A percentile compares a stretch with the other conserved stretches of the same genome.
These are phyloP conservation scores for Microctonus brassicae DNA, from an alignment of 2,888 invertebrate species.

Conservation along the genomic window DNA sequence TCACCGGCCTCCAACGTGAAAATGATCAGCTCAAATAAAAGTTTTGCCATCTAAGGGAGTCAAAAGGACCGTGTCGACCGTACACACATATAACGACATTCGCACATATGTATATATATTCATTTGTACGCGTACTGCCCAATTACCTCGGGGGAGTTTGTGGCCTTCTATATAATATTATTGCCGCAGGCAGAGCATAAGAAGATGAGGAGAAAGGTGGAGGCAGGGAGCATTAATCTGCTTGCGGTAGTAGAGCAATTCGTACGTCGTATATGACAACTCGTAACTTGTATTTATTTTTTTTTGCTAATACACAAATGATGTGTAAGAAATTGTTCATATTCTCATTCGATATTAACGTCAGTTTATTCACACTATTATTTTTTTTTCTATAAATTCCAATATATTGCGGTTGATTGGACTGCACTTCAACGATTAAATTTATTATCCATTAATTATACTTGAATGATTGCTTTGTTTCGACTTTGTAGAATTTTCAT, in stretches of 20 bases:
- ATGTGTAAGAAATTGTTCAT: no score
- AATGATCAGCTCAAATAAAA: conserved; percentile 58
- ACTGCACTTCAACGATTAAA: no score
- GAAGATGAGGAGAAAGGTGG: neutral
- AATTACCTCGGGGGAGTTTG: conserved; percentile 23
- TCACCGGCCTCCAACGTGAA: conserved; percentile 50
- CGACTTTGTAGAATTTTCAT: no score
- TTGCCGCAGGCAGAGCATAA: conserved; percentile 11
- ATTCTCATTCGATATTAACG: no score
- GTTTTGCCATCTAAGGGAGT: conserved; percentile 62
- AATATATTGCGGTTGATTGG: no score
- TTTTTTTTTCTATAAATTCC: no score
- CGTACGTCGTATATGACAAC: neutral
- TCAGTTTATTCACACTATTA: no score
- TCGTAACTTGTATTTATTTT: neutral
- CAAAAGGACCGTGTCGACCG: conserved; percentile 47
- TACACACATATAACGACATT: conserved; percentile 28
- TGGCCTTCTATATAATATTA: conserved; percentile 16
- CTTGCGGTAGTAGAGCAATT: neutral
- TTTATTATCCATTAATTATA: no score
- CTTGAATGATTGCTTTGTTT: no score
- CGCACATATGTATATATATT: conserved; percentile 5
- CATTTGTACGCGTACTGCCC: neutral
- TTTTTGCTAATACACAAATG: neutral
- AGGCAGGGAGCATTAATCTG: conserved; percentile 22